Evolutionary conservation across 2,888 invertebrate genomes (phyloP).

Genomic region (Malthinus seriepunctatus): DNA sequence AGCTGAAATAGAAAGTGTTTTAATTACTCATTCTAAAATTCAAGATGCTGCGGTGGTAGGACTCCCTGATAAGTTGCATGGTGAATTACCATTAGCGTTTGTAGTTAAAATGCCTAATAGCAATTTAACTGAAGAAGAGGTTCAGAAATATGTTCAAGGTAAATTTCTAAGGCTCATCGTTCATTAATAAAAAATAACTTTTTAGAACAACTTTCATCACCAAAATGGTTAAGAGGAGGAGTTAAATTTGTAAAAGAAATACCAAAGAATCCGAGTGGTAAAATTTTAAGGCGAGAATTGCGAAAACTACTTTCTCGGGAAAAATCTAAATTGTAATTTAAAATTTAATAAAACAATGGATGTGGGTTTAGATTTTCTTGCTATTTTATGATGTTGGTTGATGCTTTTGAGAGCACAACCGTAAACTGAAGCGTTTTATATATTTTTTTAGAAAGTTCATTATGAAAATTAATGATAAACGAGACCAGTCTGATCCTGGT

Average conservation of each 20-base stretch:
- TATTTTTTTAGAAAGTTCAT: too few relatives aligned
- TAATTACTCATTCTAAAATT: constrained; percentile 70
- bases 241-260: not conserved
- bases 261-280: not conserved
- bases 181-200: constrained; percentile 3
- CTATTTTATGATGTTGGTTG: too few relatives aligned
- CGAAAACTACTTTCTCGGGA: constrained; percentile 28
- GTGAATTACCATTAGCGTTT: constrained; percentile 75
- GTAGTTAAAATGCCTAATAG: constrained; percentile 63
- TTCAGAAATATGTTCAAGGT: constrained; percentile 52
- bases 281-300: not conserved
- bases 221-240: not conserved
- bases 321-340: constrained; percentile 43
- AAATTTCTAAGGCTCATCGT: not conserved
- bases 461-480: too few relatives aligned
- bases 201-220: not conserved
- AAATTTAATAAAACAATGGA: too few relatives aligned
- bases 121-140: constrained; percentile 51
- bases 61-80: constrained; percentile 67
- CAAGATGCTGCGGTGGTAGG: constrained; percentile 81
- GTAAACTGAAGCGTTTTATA: too few relatives aligned
- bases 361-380: too few relatives aligned
- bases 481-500: too few relatives aligned
- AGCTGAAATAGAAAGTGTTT: constrained; percentile 78
- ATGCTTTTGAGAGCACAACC: too few relatives aligned